Conservation (phyloP, 2,797 vertebrate species). For the Parotocinclus haroldoi region DNA sequence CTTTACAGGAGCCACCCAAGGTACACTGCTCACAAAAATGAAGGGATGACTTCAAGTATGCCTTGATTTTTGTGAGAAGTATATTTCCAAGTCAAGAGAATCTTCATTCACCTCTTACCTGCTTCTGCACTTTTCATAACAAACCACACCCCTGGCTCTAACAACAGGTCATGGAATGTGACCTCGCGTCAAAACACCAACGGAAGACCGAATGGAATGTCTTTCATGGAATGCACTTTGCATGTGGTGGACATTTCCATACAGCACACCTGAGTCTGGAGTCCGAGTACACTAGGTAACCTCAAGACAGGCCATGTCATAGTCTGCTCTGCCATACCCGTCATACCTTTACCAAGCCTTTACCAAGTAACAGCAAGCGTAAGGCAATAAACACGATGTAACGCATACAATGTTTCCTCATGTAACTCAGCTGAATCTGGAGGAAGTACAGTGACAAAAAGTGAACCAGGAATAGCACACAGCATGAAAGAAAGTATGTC, state of each 20-base stretch:
- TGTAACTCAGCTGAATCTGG: too few relatives aligned
- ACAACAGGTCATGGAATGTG: slow-evolving; percentile 32
- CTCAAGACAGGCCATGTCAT: background rate
- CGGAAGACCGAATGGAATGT: slow-evolving; percentile 5
- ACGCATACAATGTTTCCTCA: background rate
- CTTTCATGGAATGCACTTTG: slow-evolving; percentile 33
- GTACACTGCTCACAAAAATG: too few relatives aligned
- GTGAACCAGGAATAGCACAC: too few relatives aligned
- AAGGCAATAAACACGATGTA: slow-evolving; percentile 8
- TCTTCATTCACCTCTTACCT: background rate
- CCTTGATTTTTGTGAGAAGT: too few relatives aligned
- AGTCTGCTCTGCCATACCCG: slow-evolving; percentile 1
- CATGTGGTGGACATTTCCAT: slow-evolving; percentile 32
- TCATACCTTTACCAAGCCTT: background rate
- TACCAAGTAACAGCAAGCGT: background rate
- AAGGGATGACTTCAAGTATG: too few relatives aligned
- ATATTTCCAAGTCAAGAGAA: background rate
- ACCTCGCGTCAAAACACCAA: slow-evolving; percentile 34
- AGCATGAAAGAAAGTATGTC: too few relatives aligned
- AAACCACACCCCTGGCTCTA: background rate
- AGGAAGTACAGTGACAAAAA: too few relatives aligned
- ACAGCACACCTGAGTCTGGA: slow-evolving; percentile 6
- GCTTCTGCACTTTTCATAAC: background rate
- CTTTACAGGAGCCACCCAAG: too few relatives aligned
- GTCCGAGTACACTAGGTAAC: background rate